Evolutionary conservation across 2,797 vertebrate genomes (phyloP), one percentile per base, ranked within the genome.

Genomic region (Synaphobranchus kaupii): DNA sequence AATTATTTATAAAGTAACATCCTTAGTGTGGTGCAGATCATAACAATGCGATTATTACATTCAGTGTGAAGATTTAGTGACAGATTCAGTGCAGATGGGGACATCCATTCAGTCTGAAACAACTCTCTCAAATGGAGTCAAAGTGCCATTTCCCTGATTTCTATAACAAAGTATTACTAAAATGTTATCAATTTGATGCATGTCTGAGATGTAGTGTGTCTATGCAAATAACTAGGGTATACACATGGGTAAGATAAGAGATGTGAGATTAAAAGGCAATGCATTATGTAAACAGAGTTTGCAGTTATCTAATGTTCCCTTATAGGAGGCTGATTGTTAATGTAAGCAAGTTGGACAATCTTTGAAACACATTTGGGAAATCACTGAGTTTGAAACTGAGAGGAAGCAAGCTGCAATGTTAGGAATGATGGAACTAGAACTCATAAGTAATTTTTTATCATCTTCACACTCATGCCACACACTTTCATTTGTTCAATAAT

Each of bases 331-430:
- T 3, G 39, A 39, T 5, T 73, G 31, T 73, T 15, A 73, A 73
- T 15, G 28, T 68, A 73, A 34, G 31, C 22, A 39, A 34, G 4
- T 39, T 73, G 28, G 28, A 34, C 22, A 66, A 25, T 66, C 39
- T 22, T 52, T 9, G 31, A 76, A 56, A 86, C 31, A 22, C n/a
- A 76, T 17, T 34, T 85, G 63, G 63, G 63, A 85, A 85, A 71
- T 3, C 68, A 85, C n/a, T 85, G n/a, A 34, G 84, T 66, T 85
- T 85, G 25, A 66, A 47, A 85, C n/a, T 66, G 63, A n/a, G 8
- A 25, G 7, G 63, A 15, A 66, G 63, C 4, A 66, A 66, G 2
- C 63, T 28, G 25, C 10, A 66, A 66, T 28, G 9, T 66, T 66
- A 66, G 63, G 63, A 25, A 25, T 7, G 1, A 66, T 3, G 20